phyloP scores from a whole-genome alignment of 2,113 vertebrate genomes.

The Corythaixoides concolor region DNA sequence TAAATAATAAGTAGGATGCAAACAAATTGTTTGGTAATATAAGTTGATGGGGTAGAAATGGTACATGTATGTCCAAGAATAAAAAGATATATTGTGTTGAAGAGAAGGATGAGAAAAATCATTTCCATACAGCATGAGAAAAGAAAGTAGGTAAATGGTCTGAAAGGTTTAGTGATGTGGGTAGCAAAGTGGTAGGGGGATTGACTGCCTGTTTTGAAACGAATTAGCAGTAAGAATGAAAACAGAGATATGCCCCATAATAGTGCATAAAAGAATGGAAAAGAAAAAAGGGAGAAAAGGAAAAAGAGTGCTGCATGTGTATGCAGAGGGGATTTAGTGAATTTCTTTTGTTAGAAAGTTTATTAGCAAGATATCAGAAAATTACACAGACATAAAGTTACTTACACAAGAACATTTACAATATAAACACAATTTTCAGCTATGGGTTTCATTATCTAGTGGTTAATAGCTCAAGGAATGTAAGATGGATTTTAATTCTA shows the following conservation, averaged over 20 bases:
- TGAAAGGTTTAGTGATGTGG: background rate
- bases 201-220: background rate
- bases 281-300: background rate
- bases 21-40: background rate
- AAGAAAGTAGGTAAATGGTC: background rate
- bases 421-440: constrained; percentile 15
- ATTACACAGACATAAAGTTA: background rate
- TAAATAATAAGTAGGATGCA: background rate
- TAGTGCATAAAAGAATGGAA: background rate
- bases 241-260: background rate
- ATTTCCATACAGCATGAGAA: background rate
- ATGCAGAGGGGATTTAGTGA: background rate
- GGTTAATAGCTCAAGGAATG: background rate
- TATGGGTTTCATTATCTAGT: background rate
- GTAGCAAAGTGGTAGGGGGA: background rate
- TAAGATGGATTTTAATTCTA: constrained; percentile 22
- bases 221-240: background rate
- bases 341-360: background rate
- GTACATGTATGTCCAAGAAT: background rate
- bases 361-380: constrained; percentile 1
- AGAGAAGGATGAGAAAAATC: background rate
- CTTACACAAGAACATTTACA: constrained; percentile 13
- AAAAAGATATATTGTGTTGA: background rate
- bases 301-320: background rate
- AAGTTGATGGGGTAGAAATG: background rate